Conservation (phyloP, 2,888 invertebrate species). For the Gortyna flavago region DNA sequence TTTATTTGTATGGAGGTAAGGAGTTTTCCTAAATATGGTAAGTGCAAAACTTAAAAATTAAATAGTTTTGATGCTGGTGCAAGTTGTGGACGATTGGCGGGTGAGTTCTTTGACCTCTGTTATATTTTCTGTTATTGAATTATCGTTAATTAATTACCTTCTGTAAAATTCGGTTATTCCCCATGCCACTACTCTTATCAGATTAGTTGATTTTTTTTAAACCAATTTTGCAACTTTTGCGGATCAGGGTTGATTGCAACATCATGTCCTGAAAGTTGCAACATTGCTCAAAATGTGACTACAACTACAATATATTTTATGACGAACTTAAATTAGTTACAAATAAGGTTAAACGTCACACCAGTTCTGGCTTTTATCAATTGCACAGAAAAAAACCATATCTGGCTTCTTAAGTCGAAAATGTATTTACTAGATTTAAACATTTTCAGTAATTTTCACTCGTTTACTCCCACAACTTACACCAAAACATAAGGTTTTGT, state of each 20-base stretch:
- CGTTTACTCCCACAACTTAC: conserved; percentile 19
- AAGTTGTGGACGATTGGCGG: neutral
- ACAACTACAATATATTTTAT: neutral
- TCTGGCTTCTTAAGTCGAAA: too few relatives aligned
- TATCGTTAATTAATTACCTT: neutral
- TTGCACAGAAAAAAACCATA: too few relatives aligned
- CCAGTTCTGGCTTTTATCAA: too few relatives aligned
- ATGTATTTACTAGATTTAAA: too few relatives aligned
- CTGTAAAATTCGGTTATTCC: neutral
- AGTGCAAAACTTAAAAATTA: conserved; percentile 44
- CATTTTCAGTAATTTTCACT: too few relatives aligned
- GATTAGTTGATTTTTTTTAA: neutral
- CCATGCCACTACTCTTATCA: neutral
- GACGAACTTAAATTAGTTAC: neutral
- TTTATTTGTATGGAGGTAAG: conserved; percentile 51
- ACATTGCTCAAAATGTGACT: neutral
- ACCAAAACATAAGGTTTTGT: conserved; percentile 59
- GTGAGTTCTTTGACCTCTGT: conserved; percentile 1
- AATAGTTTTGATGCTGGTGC: conserved; percentile 36
- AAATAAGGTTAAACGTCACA: neutral
- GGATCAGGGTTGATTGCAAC: neutral
- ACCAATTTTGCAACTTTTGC: neutral
- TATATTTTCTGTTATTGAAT: neutral
- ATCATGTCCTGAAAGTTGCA: neutral
- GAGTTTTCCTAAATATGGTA: conserved; percentile 44